A percentile compares a stretch with the other conserved stretches of the same genome.
Evolutionary conservation across 2,888 invertebrate genomes (phyloP).

Genomic region (Hirtodrosophila confusa): DNA sequence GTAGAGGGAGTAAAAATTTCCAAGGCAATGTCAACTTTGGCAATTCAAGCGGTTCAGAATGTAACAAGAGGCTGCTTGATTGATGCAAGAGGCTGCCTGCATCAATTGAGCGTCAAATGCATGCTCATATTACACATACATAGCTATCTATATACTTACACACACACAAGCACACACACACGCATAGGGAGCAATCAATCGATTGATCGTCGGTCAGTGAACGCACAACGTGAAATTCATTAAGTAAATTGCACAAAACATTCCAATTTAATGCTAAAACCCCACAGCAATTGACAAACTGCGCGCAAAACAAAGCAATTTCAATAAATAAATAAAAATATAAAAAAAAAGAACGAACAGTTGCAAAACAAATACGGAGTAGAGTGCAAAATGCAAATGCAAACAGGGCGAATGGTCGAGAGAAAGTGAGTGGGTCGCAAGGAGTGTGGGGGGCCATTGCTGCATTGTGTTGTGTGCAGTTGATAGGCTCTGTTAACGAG

Average conservation of each 20-base stretch:
- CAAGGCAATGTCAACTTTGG: constrained; percentile 11
- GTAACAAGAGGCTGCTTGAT: constrained; percentile 52
- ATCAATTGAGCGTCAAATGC: not conserved
- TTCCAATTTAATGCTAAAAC: constrained; percentile 62
- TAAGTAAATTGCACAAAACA: constrained; percentile 64
- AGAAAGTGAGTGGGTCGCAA: not conserved
- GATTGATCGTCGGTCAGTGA: constrained; percentile 61
- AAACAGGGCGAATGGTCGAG: constrained; percentile 14
- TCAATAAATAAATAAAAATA: constrained; percentile 21
- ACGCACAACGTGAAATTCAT: constrained; percentile 61
- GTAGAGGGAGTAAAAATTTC: not conserved
- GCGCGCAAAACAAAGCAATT: constrained; percentile 47
- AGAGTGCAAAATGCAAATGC: constrained; percentile 39
- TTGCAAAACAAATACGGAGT: constrained; percentile 39
- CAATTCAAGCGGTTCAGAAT: constrained; percentile 21
- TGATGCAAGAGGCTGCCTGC: constrained; percentile 39
- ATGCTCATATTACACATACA: no score
- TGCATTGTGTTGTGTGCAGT: constrained; percentile 18
- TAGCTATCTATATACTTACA: no score
- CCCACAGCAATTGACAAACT: constrained; percentile 53
- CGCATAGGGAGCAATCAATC: constrained; percentile 4
- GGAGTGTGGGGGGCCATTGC: no score
- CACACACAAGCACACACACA: not conserved
- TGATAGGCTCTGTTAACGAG: constrained; percentile 38
- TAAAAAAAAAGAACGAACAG: constrained; percentile 24